Percentiles rank a stretch among this genome's conserved stretches.
Conservation (phyloP, 2,888 invertebrate species). For the Eurois occulta region DNA sequence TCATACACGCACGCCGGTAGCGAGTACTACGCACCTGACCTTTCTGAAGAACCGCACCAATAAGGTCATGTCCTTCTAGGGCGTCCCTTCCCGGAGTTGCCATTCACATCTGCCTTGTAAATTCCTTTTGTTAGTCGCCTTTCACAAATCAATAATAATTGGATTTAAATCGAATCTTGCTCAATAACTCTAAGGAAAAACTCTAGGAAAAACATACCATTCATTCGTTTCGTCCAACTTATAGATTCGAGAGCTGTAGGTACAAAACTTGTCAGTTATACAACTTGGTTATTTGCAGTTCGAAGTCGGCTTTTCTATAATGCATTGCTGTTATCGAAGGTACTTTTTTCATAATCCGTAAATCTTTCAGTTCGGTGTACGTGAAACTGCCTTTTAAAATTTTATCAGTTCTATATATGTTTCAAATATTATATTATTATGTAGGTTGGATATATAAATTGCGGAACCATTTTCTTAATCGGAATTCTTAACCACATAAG, state of each 20-base stretch:
- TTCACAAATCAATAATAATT: neutral
- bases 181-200: neutral
- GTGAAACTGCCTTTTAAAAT: neutral
- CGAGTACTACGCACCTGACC: too few relatives aligned
- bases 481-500: conserved; percentile 17
- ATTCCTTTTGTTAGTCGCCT: too few relatives aligned
- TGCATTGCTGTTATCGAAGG: neutral
- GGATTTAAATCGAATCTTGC: neutral
- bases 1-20: too few relatives aligned
- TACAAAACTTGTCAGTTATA: conserved; percentile 42
- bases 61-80: too few relatives aligned
- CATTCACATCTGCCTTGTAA: too few relatives aligned
- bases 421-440: neutral
- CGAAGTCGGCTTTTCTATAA: conserved; percentile 1
- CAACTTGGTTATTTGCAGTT: conserved; percentile 46
- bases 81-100: too few relatives aligned
- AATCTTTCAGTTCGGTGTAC: neutral
- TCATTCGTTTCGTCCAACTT: conserved; percentile 27
- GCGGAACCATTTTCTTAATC: conserved; percentile 5
- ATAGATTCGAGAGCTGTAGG: conserved; percentile 23
- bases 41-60: too few relatives aligned
- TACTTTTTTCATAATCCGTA: neutral
- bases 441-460: neutral
- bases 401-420: neutral
- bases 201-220: conserved; percentile 2